phyloP scores from a whole-genome alignment of 2,113 vertebrate genomes.

The Verasper variegatus region DNA sequence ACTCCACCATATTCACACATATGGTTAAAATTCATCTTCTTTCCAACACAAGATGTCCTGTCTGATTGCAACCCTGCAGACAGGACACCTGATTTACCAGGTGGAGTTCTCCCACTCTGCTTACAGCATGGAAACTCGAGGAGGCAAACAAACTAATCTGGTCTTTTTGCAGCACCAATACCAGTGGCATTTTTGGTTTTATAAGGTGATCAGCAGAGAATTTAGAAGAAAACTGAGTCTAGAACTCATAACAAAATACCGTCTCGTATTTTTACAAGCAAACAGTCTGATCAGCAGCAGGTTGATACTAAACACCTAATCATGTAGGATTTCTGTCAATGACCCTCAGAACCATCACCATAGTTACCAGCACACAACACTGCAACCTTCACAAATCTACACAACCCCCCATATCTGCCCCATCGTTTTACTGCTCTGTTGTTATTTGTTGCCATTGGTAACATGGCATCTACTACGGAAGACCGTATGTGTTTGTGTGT shows the following conservation, averaged over 20 bases:
- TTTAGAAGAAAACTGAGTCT: slow-evolving; percentile 2
- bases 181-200: slow-evolving; percentile 24
- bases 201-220: slow-evolving; percentile 19
- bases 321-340: slow-evolving; percentile 4
- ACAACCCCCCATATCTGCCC: background rate
- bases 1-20: background rate
- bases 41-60: background rate
- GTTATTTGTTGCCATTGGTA: slow-evolving; percentile 47
- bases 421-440: slow-evolving; percentile 20
- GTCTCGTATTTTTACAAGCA: background rate
- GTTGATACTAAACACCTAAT: background rate
- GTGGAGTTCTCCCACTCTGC: slow-evolving; percentile 12
- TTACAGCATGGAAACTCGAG: background rate
- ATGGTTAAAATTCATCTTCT: background rate
- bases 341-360: slow-evolving; percentile 27
- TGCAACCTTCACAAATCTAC: background rate
- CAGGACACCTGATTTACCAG: slow-evolving; percentile 28
- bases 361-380: slow-evolving; percentile 34
- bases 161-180: background rate
- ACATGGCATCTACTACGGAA: slow-evolving; percentile 27
- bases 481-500: slow-evolving; percentile 1
- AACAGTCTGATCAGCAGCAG: background rate
- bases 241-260: background rate
- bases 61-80: slow-evolving; percentile 18
- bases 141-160: slow-evolving; percentile 15